A percentile compares a stretch with the other conserved stretches of the same genome.
Conservation (phyloP, 2,888 invertebrate species). For the Boloria selene region DNA sequence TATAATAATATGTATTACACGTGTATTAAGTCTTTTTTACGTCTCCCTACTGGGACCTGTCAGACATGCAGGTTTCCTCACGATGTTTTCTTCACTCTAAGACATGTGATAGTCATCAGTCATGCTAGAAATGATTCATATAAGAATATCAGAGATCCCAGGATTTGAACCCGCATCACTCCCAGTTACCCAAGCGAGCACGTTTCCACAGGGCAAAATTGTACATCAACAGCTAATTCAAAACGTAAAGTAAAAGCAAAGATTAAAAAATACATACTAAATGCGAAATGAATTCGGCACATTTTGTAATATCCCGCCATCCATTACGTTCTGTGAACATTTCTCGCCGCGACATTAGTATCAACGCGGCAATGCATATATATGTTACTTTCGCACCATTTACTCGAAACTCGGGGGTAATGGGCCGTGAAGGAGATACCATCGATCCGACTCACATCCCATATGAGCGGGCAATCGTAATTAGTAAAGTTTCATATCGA, state of each 20-base stretch:
- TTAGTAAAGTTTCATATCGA: slow-evolving; percentile 58
- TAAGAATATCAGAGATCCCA: too few species aligned
- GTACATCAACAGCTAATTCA: background rate
- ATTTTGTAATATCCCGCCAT: slow-evolving; percentile 19
- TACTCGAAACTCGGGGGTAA: slow-evolving; percentile 48
- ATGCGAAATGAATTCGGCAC: slow-evolving; percentile 25
- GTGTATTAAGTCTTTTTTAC: too few species aligned
- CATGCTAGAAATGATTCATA: too few species aligned
- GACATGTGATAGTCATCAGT: too few species aligned
- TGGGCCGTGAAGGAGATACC: slow-evolving; percentile 63
- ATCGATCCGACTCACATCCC: slow-evolving; percentile 37
- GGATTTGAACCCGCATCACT: too few species aligned
- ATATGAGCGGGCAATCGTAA: slow-evolving; percentile 44
- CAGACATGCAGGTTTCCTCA: too few species aligned
- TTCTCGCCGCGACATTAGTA: slow-evolving; percentile 31
- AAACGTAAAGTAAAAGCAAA: background rate
- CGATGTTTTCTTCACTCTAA: too few species aligned
- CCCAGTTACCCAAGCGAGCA: too few species aligned
- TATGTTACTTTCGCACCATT: slow-evolving; percentile 39
- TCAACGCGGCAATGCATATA: slow-evolving; percentile 38
- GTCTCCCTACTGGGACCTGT: too few species aligned
- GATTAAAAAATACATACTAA: background rate
- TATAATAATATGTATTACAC: too few species aligned
- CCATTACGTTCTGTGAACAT: slow-evolving; percentile 27
- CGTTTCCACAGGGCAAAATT: too few species aligned